phyloP scores from a whole-genome alignment of 2,888 invertebrate genomes.

The Acleris cristana region DNA sequence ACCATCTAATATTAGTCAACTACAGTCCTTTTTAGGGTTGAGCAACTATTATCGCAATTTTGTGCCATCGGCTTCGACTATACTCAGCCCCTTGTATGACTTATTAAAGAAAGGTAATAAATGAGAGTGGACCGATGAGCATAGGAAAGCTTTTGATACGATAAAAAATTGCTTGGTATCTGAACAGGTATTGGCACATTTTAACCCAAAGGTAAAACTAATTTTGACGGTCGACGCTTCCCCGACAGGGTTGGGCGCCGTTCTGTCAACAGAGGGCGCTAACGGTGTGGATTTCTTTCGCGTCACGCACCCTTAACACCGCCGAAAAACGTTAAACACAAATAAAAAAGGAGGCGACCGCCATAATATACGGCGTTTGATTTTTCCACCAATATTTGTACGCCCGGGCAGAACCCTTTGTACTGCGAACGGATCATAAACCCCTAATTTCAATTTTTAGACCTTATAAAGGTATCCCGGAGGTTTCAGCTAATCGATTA shows the following conservation, averaged over 20 bases:
- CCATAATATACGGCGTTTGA: conserved; percentile 34
- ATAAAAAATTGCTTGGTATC: conserved; percentile 2
- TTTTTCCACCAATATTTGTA: conserved; percentile 31
- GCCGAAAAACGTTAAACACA: conserved; percentile 28
- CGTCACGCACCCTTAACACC: conserved; percentile 25
- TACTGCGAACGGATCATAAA: conserved; percentile 30
- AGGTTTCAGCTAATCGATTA: not conserved
- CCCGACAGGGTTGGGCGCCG: not conserved
- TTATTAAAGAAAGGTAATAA: no score
- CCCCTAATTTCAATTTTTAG: not conserved
- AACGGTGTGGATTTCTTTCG: conserved; percentile 23
- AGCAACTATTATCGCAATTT: no score
- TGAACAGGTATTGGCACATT: not conserved
- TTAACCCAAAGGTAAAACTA: conserved; percentile 5
- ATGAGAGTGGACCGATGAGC: no score
- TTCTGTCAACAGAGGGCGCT: not conserved
- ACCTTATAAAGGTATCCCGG: conserved; percentile 26
- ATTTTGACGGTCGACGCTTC: conserved; percentile 6
- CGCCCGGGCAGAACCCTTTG: conserved; percentile 17
- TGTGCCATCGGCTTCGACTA: no score
- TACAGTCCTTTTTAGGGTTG: no score
- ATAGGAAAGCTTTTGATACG: not conserved
- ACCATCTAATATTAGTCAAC: no score
- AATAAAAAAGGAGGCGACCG: conserved; percentile 37
- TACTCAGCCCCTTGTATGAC: no score